Percentiles rank a stretch among this genome's conserved stretches.
phyloP scores from a whole-genome alignment of 1,140 invertebrate genomes.

The Lanistes nyassanus region DNA sequence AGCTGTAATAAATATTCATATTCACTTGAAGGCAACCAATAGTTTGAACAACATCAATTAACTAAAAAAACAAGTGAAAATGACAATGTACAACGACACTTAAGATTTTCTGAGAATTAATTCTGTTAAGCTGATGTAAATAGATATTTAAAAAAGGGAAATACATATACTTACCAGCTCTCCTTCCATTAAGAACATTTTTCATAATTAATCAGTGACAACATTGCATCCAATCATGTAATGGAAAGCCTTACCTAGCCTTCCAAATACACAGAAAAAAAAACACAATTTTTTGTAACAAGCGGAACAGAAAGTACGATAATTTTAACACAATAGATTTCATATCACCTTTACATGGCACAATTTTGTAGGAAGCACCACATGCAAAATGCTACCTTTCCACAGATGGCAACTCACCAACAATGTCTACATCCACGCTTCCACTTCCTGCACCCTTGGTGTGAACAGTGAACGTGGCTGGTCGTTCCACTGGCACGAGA shows the following conservation, averaged over 20 bases:
- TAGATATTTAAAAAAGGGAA: too few species aligned
- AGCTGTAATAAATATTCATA: too few species aligned
- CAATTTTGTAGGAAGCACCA: background rate
- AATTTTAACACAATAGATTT: background rate
- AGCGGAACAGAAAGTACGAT: background rate
- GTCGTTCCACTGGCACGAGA: constrained; percentile 73
- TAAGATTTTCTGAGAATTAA: too few species aligned
- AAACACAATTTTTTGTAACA: background rate
- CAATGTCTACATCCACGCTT: constrained; percentile 66
- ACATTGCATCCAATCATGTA: background rate
- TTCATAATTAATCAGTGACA: too few species aligned
- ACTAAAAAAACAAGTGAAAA: too few species aligned
- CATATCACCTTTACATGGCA: background rate
- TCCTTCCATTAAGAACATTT: too few species aligned
- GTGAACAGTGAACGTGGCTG: constrained; percentile 72
- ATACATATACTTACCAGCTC: too few species aligned
- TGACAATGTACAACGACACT: too few species aligned
- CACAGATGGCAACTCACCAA: constrained; percentile 55
- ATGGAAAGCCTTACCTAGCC: constrained; percentile 19
- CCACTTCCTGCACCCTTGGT: constrained; percentile 66
- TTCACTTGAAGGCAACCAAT: background rate
- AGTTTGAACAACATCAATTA: background rate
- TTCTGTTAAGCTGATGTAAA: too few species aligned
- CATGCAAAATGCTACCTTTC: background rate
- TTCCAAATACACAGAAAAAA: background rate